Evolutionary conservation across 2,888 invertebrate species (phyloP), one percentile per base, ranked within the genome.

Genomic region (Opisthograptis luteolata): DNA sequence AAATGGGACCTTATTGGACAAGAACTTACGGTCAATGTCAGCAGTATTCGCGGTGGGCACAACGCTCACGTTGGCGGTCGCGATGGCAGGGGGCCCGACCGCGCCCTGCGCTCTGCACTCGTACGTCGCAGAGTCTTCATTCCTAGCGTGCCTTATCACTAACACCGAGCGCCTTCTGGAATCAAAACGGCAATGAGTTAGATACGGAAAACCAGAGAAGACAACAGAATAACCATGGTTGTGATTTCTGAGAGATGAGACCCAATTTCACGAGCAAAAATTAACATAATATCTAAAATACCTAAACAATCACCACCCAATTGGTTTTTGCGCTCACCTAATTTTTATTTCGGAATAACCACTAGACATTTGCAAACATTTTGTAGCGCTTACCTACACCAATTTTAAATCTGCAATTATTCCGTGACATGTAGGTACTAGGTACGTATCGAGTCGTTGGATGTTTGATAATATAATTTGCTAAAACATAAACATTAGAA

Each of bases 151-250:
- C 77, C 93, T 93, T 90, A 96, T 95, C 81, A 94, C 94, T 87
- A 97, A 92, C 85, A 95, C 95, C 91, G 96, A 95, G 92, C 95
- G 94, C 92, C 94, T 94, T 92, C 96, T 96, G 92, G 50, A 85
- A 86, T 44, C 47, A 55, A 52, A 42, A 47, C 54, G 28, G 51
- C 9, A 31, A 27, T 41, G 48, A 32, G 24, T 43, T 58, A 56
- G 22, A 35, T 34, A 35, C 17, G 30, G 14, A 24, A 30, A 12
- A 22, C 4, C 17, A 17, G 17, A 3, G 17, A 2, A 3, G 17
- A 2, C 17, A 17, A 2, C 17, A 3, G 2, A 17, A 17, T 17
- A 5, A 17, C 5, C 17, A 17, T 17, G 5, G 17, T 17, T 17
- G 2, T 17, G 17, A 17, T 17, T 3, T 17, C 17, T 5, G 3